phyloP scores from a whole-genome alignment of 1,140 invertebrate genomes.

The Notospermus geniculatus region DNA sequence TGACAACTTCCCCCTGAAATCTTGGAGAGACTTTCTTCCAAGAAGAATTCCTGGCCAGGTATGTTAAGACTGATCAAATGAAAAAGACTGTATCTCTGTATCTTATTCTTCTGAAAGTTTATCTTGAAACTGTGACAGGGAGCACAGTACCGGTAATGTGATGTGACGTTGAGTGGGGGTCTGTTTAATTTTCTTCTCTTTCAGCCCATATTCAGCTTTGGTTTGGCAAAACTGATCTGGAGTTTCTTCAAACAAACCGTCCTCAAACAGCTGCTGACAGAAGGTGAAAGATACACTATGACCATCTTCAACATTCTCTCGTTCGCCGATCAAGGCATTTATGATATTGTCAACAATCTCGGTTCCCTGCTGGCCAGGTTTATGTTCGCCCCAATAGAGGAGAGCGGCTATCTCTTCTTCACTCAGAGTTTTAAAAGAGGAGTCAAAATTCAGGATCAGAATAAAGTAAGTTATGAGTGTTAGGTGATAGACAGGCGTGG shows the following conservation, averaged over 20 bases:
- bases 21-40: slow-evolving; percentile 40
- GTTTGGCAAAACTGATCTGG: slow-evolving; percentile 63
- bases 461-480: slow-evolving; percentile 64
- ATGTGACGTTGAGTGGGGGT: too few species aligned
- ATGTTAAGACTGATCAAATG: slow-evolving; percentile 9
- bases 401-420: slow-evolving; percentile 94
- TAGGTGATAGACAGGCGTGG: too few species aligned
- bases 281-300: slow-evolving; percentile 97
- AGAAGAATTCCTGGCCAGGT: slow-evolving; percentile 28
- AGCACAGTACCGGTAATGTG: not conserved
- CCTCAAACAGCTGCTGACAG: slow-evolving; percentile 91
- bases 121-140: not conserved
- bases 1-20: slow-evolving; percentile 37
- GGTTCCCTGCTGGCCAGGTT: slow-evolving; percentile 94
- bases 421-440: slow-evolving; percentile 87
- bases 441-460: slow-evolving; percentile 67
- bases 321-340: slow-evolving; percentile 87
- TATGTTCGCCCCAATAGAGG: slow-evolving; percentile 95
- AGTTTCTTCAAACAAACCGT: slow-evolving; percentile 94
- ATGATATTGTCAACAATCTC: slow-evolving; percentile 95
- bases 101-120: not conserved
- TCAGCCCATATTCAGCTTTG: slow-evolving; percentile 35
- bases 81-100: too few species aligned
- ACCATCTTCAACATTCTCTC: slow-evolving; percentile 86
- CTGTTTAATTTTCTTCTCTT: too few species aligned